Evolutionary conservation across 2,888 invertebrate species (phyloP).

Genomic region (Caenorhabditis imperialis): DNA sequence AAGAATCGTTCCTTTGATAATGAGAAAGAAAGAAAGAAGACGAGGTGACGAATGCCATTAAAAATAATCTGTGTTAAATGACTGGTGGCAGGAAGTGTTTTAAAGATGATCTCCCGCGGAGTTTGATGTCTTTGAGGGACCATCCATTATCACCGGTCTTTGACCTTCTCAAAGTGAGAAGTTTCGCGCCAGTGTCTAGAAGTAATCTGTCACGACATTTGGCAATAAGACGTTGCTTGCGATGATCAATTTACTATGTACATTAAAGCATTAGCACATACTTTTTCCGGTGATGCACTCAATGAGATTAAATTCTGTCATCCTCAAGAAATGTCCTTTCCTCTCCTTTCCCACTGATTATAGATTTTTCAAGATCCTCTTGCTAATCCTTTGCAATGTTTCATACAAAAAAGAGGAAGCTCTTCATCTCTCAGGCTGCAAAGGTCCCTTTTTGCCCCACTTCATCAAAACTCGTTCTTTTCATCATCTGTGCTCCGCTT

Average conservation of each 20-base stretch:
- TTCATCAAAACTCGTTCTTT: constrained; percentile 51
- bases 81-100: constrained; percentile 42
- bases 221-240: constrained; percentile 8
- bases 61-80: constrained; percentile 49
- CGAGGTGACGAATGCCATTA: constrained; percentile 46
- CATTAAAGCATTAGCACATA: constrained; percentile 44
- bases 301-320: constrained; percentile 49
- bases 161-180: background rate
- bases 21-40: constrained; percentile 12
- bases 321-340: constrained; percentile 11
- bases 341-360: constrained; percentile 1
- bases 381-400: background rate
- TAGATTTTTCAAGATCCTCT: background rate
- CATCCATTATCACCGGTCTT: background rate
- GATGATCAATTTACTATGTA: constrained; percentile 48
- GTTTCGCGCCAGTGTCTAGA: background rate
- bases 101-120: constrained; percentile 24
- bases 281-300: constrained; percentile 53
- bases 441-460: constrained; percentile 17
- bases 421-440: too few species aligned
- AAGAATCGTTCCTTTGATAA: too few species aligned
- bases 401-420: constrained; percentile 5
- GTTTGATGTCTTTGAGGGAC: too few species aligned
- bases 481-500: constrained; percentile 31
- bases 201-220: constrained; percentile 18